Base-by-base conservation (phyloP, 2,797 vertebrate species). In the Sebastes diploproa region DNA sequence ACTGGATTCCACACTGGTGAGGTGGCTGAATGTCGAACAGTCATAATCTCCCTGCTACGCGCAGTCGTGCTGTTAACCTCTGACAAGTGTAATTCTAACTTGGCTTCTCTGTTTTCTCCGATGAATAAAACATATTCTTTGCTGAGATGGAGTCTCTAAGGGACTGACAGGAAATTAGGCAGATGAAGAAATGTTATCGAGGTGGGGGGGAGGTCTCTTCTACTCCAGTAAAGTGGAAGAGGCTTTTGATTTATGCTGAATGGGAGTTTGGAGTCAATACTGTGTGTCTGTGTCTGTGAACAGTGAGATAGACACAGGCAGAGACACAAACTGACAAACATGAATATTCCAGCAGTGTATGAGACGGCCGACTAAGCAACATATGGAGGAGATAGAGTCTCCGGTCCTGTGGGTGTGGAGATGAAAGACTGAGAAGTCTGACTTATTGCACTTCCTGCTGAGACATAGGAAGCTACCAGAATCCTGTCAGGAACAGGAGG, bases 401-500 rank as follows among this genome's bases (percentile, higher is more conserved):
- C 66, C 68, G 50, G 68, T 82, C 56, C 66, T 88, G 89, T 87
- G 89, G 87, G 88, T 34, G 88, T 93, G 83, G 77, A 90, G 85
- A 92, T 92, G 87, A 93, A 90, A 92, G 87, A 81, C 87, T 72
- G 38, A 87, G 82, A 84, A 85, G 79, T 90, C 82, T 93, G 90
- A 94, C 90, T 95, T 92, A 81, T 91, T 92, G 90, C 81, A 89
- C 93, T 94, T 95, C 94, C 94, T 94, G 88, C 87, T 93, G 89
- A 94, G 92, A 95, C 92, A 93, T 75, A 93, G 95, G 94, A 95
- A 95, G 93, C 91, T 73, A 81, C 88, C 84, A 83, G 72, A 91
- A 94, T 96, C 95, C 94, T 93, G 94, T 95, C 91, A 93, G 94
- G 95, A 95, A 95, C 77, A 86, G 90, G 93, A 92, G 92, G 93